Percentiles rank a stretch among this genome's conserved stretches.
Conservation (phyloP, 2,797 vertebrate species). For the Chromobotia macracanthus region DNA sequence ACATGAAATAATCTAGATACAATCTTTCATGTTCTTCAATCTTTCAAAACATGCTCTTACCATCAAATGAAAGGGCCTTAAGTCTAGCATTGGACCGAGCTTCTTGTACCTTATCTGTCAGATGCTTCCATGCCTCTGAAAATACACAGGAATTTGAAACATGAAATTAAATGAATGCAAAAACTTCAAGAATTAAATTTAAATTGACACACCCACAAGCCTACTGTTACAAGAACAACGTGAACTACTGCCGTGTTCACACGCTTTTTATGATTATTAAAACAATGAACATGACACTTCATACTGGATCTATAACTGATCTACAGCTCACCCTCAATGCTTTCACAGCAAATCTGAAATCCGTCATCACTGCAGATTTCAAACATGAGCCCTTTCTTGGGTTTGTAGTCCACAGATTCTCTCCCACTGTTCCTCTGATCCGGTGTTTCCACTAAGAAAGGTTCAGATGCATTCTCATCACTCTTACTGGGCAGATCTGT, state of each 20-base stretch:
- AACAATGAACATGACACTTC: not conserved
- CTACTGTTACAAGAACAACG: too few species aligned
- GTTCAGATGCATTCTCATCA: slow-evolving; percentile 74
- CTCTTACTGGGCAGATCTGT: slow-evolving; percentile 71
- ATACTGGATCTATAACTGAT: not conserved
- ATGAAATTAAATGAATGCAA: not conserved
- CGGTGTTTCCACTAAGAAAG: slow-evolving; percentile 80
- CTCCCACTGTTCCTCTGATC: slow-evolving; percentile 86
- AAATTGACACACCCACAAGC: too few species aligned
- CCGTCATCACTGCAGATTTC: slow-evolving; percentile 98
- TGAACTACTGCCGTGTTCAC: not conserved
- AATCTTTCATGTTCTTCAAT: too few species aligned
- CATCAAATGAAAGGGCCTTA: slow-evolving; percentile 96
- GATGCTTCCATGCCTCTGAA: slow-evolving; percentile 96
- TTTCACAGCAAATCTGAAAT: slow-evolving; percentile 96
- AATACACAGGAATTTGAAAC: slow-evolving; percentile 22
- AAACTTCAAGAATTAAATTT: too few species aligned
- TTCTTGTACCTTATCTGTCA: slow-evolving; percentile 97
- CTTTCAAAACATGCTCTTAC: slow-evolving; percentile 69
- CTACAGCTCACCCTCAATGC: slow-evolving; percentile 85
- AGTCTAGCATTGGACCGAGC: slow-evolving; percentile 93
- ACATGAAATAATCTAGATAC: not conserved
- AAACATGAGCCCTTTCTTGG: slow-evolving; percentile 95
- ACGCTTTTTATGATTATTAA: not conserved
- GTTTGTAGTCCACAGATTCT: slow-evolving; percentile 85